Base-by-base conservation (phyloP, 64 coral and sea anemone species). In the Actinia tenebrosa region DNA sequence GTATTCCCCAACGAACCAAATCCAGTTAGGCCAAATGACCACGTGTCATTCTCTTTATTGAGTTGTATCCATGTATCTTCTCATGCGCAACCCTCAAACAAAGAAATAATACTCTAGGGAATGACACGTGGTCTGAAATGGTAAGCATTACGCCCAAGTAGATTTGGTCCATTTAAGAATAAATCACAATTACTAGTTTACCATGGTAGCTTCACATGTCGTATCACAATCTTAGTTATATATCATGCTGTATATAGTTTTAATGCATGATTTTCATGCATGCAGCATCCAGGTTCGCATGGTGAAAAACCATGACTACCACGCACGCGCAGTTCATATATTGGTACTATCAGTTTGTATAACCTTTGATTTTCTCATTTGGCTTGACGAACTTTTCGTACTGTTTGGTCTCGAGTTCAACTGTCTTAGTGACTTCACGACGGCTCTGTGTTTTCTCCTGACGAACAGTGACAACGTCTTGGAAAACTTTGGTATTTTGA, bases 401-500 rank as follows among this genome's bases (percentile, higher is more conserved):
- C 80, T 83, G 46, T 83, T 83, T 10, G 45, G 54, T 6, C 80
- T 45, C 3, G 80, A 83, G 44, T 58, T 56, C 14, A 79, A 71
- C 20, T 60, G 72, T 13, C 71, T 69, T 15, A 86, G n/a, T 2
- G 89, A 64, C 42, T 79, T 75, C 15, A 86, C 62, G 10, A 91
- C 23, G 18, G 71, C 71, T 25, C 16, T 60, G 19, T 66, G 77
- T 25, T 60, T 91, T 16, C 75, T 52, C 3, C 77, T 66, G 11
- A 91, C 43, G 52, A 86, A 84, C 16, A 81, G 83, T 0, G 85
- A 52, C 47, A 95, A 42, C 18, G 84, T 89, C 27, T 92, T 81
- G 10, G 80, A 88, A 77, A 95, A 95, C 37, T 89, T 86, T 0
- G 94, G 94, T 16, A 95, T 82, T 80, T 84, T 95, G 20, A 95